Percentiles rank a stretch among this genome's conserved stretches.
These are phyloP conservation scores for Dicranocentrus wangi DNA, from an alignment of 2,888 invertebrate species.

Conservation along the genomic window DNA sequence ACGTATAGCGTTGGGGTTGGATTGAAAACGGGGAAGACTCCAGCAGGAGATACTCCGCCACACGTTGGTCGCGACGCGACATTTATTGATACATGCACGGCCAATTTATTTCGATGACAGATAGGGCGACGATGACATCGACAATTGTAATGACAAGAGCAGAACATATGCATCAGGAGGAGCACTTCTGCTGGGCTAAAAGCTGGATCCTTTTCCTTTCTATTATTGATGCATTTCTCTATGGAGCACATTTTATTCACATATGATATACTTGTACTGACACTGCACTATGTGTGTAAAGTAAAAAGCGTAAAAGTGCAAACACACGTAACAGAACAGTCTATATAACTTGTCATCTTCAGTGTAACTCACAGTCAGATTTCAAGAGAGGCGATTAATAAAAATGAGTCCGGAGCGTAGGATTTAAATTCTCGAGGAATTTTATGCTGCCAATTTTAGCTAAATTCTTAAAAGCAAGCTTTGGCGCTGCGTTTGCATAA, in stretches of 20 bases:
- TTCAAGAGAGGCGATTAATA: too few relatives aligned
- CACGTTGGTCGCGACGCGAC: slow-evolving; percentile 21
- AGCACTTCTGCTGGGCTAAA: slow-evolving; percentile 6
- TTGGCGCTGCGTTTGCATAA: too few relatives aligned
- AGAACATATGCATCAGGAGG: slow-evolving; percentile 14
- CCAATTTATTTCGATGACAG: slow-evolving; percentile 42
- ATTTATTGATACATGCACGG: slow-evolving; percentile 38
- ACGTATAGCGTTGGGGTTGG: too few relatives aligned
- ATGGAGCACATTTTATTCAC: slow-evolving; percentile 19
- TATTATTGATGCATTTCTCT: slow-evolving; percentile 3
- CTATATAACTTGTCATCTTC: too few relatives aligned
- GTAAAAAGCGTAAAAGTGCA: too few relatives aligned
- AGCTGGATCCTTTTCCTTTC: slow-evolving; percentile 2
- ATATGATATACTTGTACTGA: not conserved
- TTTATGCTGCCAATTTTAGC: too few relatives aligned
- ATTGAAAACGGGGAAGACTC: not conserved
- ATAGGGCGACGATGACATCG: slow-evolving; percentile 32
- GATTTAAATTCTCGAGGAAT: too few relatives aligned
- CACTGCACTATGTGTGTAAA: too few relatives aligned
- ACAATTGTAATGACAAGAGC: slow-evolving; percentile 26
- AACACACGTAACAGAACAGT: too few relatives aligned
- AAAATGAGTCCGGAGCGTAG: too few relatives aligned
- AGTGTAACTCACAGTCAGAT: too few relatives aligned
- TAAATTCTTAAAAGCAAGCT: too few relatives aligned
- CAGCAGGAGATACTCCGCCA: not conserved